Percentiles rank a stretch among this genome's conserved stretches.
phyloP scores from a whole-genome alignment of 2,797 vertebrate species.

The Peromyscus melanophrys region DNA sequence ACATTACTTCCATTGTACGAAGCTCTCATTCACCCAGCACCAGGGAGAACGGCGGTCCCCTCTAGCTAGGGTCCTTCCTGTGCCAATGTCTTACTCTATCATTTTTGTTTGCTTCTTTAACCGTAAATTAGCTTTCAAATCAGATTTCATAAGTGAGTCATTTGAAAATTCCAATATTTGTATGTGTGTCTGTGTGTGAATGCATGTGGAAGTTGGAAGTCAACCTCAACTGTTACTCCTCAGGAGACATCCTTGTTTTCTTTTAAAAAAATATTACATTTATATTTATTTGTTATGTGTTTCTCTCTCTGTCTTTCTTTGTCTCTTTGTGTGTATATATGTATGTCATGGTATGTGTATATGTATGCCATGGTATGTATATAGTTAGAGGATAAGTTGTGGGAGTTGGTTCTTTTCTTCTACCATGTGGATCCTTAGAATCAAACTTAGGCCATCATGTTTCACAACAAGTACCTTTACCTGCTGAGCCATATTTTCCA shows the following conservation, averaged over 20 bases:
- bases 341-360: not conserved
- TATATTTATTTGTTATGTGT: not conserved
- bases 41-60: fast-evolving
- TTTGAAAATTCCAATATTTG: constrained; percentile 24
- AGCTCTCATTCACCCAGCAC: not conserved
- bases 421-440: not conserved
- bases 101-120: constrained; percentile 21
- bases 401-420: not conserved
- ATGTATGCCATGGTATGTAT: not conserved
- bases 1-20: not conserved
- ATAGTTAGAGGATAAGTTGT: not conserved
- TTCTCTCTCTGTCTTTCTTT: not conserved
- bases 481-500: not conserved
- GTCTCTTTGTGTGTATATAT: not conserved
- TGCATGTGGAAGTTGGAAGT: not conserved
- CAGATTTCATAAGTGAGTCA: not conserved
- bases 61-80: not conserved
- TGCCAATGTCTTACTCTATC: not conserved
- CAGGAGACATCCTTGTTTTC: not conserved
- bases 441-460: not conserved
- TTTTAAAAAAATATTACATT: not conserved
- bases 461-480: not conserved
- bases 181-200: not conserved
- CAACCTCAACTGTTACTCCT: not conserved
- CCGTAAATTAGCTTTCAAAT: not conserved